A percentile compares a stretch with the other conserved stretches of the same genome.
Evolutionary conservation across 2,797 vertebrate genomes (phyloP).

Genomic region (Tadarida brasiliensis): DNA sequence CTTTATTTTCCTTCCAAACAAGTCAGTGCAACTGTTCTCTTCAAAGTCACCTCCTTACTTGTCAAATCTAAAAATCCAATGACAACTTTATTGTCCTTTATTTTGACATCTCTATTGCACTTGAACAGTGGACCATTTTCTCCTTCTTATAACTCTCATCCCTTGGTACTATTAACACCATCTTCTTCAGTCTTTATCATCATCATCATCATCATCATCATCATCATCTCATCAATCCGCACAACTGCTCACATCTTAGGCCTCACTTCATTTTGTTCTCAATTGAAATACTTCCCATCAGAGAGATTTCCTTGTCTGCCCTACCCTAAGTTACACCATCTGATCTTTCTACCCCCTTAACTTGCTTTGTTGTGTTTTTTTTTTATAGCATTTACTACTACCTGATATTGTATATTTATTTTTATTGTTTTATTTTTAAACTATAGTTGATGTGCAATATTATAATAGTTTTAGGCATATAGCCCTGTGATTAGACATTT

Average conservation of each 20-base stretch:
- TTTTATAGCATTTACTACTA: background rate
- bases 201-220: background rate
- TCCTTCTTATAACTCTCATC: background rate
- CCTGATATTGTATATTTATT: background rate
- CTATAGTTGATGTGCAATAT: background rate
- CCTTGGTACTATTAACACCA: background rate
- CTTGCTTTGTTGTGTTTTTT: background rate
- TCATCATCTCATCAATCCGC: background rate
- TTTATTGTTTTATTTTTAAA: background rate
- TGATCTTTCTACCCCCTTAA: background rate
- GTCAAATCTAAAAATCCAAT: background rate
- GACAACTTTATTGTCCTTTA: background rate
- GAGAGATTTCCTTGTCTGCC: background rate
- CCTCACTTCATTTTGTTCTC: background rate
- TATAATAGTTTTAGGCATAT: background rate
- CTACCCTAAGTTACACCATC: background rate
- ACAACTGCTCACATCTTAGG: background rate
- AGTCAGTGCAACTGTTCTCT: background rate
- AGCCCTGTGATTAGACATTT: background rate
- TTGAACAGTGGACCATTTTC: background rate
- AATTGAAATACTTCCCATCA: background rate
- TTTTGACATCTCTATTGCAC: background rate
- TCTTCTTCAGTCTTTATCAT: background rate
- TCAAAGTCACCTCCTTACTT: background rate
- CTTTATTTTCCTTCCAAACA: background rate